A percentile compares a stretch with the other conserved stretches of the same genome.
Conservation (phyloP, 2,797 vertebrate species). For the Neopelma chrysocephalum region DNA sequence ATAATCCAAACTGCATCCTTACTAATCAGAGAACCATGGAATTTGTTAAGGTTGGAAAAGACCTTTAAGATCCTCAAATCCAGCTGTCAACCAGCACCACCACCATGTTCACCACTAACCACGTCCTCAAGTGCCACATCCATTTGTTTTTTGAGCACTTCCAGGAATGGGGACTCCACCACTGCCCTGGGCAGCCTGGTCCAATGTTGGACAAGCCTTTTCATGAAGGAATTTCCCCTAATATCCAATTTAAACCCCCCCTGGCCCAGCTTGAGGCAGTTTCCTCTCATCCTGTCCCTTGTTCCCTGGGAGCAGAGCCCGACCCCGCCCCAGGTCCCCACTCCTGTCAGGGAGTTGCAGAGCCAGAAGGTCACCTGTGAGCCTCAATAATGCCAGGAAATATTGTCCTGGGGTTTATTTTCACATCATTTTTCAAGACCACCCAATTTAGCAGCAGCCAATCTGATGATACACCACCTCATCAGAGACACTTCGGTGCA, state of each 20-base stretch:
- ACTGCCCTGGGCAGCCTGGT: not conserved
- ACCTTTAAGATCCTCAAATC: not conserved
- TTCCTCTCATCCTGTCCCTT: not conserved
- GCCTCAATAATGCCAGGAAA: not conserved
- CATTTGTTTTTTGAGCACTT: not conserved
- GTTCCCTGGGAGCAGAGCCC: not conserved
- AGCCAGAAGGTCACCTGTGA: not conserved
- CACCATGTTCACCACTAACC: not conserved
- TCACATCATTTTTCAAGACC: not conserved
- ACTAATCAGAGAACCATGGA: not conserved
- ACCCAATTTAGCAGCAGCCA: too few relatives aligned
- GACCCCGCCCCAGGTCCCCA: not conserved
- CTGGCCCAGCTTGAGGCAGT: not conserved
- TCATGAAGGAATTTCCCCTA: not conserved
- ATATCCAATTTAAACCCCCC: not conserved
- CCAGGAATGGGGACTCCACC: not conserved
- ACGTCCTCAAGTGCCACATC: not conserved
- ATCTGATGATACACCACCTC: too few relatives aligned
- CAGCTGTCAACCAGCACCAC: not conserved
- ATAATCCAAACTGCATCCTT: not conserved
- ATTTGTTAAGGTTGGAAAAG: rapidly evolving
- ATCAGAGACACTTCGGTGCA: not conserved
- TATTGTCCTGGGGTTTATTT: not conserved
- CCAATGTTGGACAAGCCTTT: not conserved
- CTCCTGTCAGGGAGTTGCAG: not conserved